Evolutionary conservation across 2,888 invertebrate genomes (phyloP).

Genomic region (Hydrotaea diabolus): DNA sequence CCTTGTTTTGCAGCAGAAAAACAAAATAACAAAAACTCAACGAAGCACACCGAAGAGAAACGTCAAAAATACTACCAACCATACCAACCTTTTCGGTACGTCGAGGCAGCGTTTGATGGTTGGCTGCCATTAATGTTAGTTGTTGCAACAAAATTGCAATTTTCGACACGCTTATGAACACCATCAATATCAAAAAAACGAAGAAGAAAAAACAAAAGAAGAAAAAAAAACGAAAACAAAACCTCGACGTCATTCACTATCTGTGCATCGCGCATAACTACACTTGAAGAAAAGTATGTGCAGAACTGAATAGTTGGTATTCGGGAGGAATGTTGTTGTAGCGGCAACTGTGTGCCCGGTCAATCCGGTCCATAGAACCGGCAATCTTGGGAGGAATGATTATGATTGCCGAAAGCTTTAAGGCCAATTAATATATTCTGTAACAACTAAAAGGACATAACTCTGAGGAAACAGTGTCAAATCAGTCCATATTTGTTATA

Average conservation of each 20-base stretch:
- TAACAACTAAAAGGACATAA: too few species aligned
- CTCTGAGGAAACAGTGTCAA: too few species aligned
- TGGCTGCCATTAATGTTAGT: slow-evolving; percentile 41
- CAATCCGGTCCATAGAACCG: too few species aligned
- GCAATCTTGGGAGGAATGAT: too few species aligned
- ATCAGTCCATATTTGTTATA: too few species aligned
- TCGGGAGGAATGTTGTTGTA: too few species aligned
- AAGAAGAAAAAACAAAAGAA: neutral
- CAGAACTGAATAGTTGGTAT: too few species aligned
- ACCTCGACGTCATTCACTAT: neutral
- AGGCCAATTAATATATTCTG: too few species aligned
- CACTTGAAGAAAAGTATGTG: neutral
- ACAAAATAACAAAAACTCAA: slow-evolving; percentile 35
- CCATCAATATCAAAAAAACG: slow-evolving; percentile 44
- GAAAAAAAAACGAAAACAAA: too few species aligned
- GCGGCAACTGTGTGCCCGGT: too few species aligned
- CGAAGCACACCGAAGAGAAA: slow-evolving; percentile 28
- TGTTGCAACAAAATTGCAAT: slow-evolving; percentile 50
- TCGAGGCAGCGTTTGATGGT: slow-evolving; percentile 6
- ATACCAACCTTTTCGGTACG: slow-evolving; percentile 7
- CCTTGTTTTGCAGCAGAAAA: slow-evolving; percentile 27
- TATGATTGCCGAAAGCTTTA: too few species aligned
- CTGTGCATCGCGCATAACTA: neutral
- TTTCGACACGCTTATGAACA: slow-evolving; percentile 55
- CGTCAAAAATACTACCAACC: too few species aligned